Conservation (phyloP, 1,140 invertebrate species). For the Drosophila mayri region DNA sequence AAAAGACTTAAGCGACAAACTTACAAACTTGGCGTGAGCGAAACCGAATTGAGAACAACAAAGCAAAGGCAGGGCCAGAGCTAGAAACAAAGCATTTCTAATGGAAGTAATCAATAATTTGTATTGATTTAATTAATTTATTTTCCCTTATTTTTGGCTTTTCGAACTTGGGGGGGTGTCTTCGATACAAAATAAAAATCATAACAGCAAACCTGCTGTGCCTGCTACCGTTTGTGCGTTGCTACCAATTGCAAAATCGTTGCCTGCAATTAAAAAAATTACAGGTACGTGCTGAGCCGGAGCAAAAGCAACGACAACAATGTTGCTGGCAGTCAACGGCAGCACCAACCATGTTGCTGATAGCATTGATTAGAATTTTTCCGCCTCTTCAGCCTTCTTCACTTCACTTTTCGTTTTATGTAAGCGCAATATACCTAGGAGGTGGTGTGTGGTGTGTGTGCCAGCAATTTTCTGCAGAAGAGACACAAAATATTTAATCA, state of each 20-base stretch:
- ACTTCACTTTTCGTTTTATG: constrained; percentile 49
- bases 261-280: constrained; percentile 77
- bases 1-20: constrained; percentile 66
- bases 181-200: neutral
- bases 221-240: constrained; percentile 5
- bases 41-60: no score
- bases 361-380: constrained; percentile 73
- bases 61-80: no score
- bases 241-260: constrained; percentile 61
- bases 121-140: neutral
- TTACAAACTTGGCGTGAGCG: constrained; percentile 9
- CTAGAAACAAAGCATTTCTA: no score
- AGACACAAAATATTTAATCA: constrained; percentile 63
- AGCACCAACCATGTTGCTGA: constrained; percentile 31
- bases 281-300: constrained; percentile 66
- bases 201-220: constrained; percentile 42
- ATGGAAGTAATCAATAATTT: no score
- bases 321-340: constrained; percentile 18
- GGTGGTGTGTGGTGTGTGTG: constrained; percentile 8
- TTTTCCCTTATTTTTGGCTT: constrained; percentile 10
- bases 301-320: constrained; percentile 54
- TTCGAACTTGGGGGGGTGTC: constrained; percentile 38
- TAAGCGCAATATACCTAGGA: constrained; percentile 13
- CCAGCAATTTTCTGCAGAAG: constrained; percentile 55
- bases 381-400: constrained; percentile 35